Evolutionary conservation across 2,797 vertebrate genomes (phyloP), one percentile per base, ranked within the genome.

Genomic region (Caiman crocodilus): DNA sequence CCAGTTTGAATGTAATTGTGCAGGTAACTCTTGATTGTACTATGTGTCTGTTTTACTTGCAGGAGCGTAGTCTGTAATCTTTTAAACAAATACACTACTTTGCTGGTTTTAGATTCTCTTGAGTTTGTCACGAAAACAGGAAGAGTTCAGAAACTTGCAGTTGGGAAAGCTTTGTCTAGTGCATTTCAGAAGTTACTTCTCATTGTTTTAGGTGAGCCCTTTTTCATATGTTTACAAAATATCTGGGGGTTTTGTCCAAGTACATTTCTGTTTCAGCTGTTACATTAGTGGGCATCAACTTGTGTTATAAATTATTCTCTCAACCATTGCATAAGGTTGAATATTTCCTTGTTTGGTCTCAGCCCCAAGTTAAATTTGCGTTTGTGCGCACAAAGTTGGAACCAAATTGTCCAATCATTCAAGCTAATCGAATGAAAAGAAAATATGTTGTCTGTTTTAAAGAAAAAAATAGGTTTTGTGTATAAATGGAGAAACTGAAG

Each of bases 111-210:
- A 98, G 98, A 97, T 85, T 94, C 97, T 55, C 90, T 97, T 4
- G 94, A 96, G 15, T 91, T 97, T 35, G 79, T 98, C 63, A 82
- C 58, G n/a, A 97, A 95, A 87, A 93, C 91, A 30, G 96, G 96
- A 59, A 97, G 79, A 23, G 89, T 89, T 20, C 98, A 98, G 97
- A 98, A 98, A 60, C 96, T 97, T 5, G 97, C 98, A 6, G 93
- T 77, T 4, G 97, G 98, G 76, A 98, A 95, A 76, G 98, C 98
- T 74, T 59, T 98, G 85, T 96, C 97, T 6, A 77, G 88, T 3
- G 98, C 98, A 28, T 98, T 98, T 92, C 97, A 98, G 95, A 98
- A 98, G 95, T 95, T 98, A 28, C 90, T 97, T 32, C 90, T 98
- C 2, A 7, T 98, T 59, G 93, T 98, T 90, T 94, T 98, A 73